Evolutionary conservation across 2,888 invertebrate species (phyloP).

Genomic region (Tyria jacobaeae): DNA sequence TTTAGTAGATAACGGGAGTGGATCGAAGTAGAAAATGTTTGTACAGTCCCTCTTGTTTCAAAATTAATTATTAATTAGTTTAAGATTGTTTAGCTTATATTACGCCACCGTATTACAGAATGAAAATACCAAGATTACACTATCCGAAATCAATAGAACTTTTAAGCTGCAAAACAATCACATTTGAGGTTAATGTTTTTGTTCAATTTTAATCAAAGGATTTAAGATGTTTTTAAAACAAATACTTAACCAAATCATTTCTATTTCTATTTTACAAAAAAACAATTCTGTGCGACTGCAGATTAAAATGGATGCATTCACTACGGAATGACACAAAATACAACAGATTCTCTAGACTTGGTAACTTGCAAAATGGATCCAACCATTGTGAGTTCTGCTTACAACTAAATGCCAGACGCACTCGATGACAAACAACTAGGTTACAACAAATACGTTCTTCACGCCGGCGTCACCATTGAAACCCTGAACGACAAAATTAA

Average conservation of each 20-base stretch:
- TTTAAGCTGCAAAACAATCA: no score
- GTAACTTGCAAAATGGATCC: constrained; percentile 90
- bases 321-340: constrained; percentile 91
- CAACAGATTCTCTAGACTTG: constrained; percentile 89
- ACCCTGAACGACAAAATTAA: constrained; percentile 72
- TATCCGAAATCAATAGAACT: no score
- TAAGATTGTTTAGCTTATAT: no score
- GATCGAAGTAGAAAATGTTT: no score
- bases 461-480: constrained; percentile 74
- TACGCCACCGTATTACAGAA: no score
- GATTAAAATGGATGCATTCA: constrained; percentile 92
- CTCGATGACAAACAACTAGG: constrained; percentile 67
- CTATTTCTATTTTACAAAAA: constrained; percentile 88
- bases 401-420: constrained; percentile 76
- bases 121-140: no score
- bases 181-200: no score
- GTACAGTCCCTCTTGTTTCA: no score
- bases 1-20: no score
- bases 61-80: no score
- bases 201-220: not conserved
- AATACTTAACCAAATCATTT: constrained; percentile 17
- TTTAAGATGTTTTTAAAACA: not conserved
- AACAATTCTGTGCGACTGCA: constrained; percentile 94
- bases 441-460: constrained; percentile 73
- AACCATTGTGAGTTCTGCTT: constrained; percentile 79